Evolutionary conservation across 2,888 invertebrate species (phyloP), one percentile per base, ranked within the genome.

Genomic region (Drosophila basisetae): DNA sequence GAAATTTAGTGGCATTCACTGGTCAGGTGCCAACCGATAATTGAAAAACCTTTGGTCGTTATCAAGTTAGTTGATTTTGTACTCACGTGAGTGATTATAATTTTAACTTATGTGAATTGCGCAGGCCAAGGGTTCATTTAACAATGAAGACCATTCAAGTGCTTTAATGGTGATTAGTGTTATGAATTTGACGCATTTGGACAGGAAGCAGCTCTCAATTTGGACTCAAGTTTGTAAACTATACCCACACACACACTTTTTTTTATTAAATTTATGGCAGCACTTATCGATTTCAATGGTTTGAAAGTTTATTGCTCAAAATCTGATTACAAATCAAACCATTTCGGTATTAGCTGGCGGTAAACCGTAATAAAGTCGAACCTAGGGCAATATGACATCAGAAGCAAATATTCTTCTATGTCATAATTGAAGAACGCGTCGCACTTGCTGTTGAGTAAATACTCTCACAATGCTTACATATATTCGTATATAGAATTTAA

Each of bases 361-460:
- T 35, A 13, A 25, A 39, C 37, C 10, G 28, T 22, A 28, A 33
- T 28, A 22, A 28, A 16, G n/a, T 22, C 16, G 52, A 70, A 49
- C 73, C 72, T 72, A 72, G 64, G 72, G 13, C 71, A 72, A 71
- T 59, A 41, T 49, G 47, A 4, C 25, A n/a, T 39, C 13, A 3
- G 11, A 13, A 1, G 18, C 31, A 47, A 25, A 47, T 25, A 4
- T 2, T 11, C 10, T 16, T 35, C 3, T 16, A 37, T 10, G 13
- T 13, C 49, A 53, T 63, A 53, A 50, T 47, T 22, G 25, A 30
- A 18, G 28, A 39, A 50, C 61, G 61, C 49, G 31, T 74, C 25
- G 16, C 55, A 49, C 16, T 62, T 28, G 18, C 7, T 35, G 9
- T 30, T 4, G 47, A 33, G 33, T 49, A 65, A 61, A 76, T 22